Evolutionary conservation across 2,888 invertebrate genomes (phyloP), one percentile per base, ranked within the genome.

Genomic region (Epistrophe grossulariae): DNA sequence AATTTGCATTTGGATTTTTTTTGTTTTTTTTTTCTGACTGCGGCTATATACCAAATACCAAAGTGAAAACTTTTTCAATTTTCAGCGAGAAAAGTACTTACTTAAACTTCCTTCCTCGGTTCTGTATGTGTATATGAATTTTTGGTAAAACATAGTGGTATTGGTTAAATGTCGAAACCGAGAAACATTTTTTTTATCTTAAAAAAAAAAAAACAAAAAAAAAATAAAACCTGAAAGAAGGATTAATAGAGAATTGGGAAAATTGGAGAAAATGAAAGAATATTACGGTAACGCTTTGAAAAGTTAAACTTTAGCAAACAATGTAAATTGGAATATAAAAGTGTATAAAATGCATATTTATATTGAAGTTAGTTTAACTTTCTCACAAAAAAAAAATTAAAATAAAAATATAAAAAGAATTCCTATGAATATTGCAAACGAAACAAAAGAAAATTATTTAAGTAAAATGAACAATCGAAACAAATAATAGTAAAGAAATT

Each of bases 41-140:
- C 15, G 57, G 35, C 35, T 50, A 13, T 50, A 13, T 11, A 17
- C 45, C 45, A 15, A 45, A 64, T 38, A 66, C 62, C 73, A 78
- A 73, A 85, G 77, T 43, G 55, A 55, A 85, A 85, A 85, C 78
- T 85, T 85, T 85, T 85, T 85, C 84, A 85, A 85, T 85, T 81
- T 83, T 81, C 81, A 78, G 62, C 73, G 57, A 73, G 68, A 50
- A 78, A 85, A 85, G 81, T 80, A 84, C 80, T 84, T 73, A 73
- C 43, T 77, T 68, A 59, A 55, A 85, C 55, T 78, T 85, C 68
- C 62, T 78, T 81, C 24, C 68, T 62, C 62, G 73, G 35, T 45
- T 11, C 7, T 50, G 48, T 35, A 48, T 38, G 9, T 81, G 35
- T 19, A 48, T 38, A 15, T 81, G 76, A 40, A 57, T 45, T 76